Evolutionary conservation across 2,113 vertebrate genomes (phyloP).

Genomic region (Lampris megalopsis): DNA sequence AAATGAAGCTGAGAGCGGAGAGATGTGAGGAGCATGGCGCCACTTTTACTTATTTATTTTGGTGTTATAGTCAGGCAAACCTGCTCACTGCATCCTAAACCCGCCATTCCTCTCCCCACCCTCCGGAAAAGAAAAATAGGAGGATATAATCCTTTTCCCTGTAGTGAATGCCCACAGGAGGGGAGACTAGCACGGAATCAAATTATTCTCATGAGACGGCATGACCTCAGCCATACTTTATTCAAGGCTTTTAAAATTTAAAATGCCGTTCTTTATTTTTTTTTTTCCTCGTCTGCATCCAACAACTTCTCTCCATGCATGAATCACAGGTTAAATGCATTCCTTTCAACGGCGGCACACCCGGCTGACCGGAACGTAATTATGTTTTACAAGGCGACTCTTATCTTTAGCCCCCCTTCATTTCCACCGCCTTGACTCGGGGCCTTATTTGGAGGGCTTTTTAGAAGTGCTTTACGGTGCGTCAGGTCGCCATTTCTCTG

Average conservation of each 20-base stretch:
- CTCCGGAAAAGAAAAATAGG: constrained; percentile 52
- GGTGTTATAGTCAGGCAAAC: constrained; percentile 60
- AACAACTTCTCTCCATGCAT: constrained; percentile 76
- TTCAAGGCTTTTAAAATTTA: constrained; percentile 73
- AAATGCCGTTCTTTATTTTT: constrained; percentile 56
- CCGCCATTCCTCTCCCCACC: constrained; percentile 73
- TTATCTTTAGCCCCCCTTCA: constrained; percentile 79
- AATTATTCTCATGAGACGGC: constrained; percentile 72
- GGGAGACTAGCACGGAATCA: constrained; percentile 62
- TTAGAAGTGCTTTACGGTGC: constrained; percentile 75
- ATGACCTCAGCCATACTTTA: constrained; percentile 75
- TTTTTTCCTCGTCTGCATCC: constrained; percentile 1
- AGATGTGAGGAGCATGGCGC: constrained; percentile 34
- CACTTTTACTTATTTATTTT: constrained; percentile 22
- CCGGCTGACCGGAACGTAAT: constrained; percentile 79
- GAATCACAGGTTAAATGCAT: constrained; percentile 82
- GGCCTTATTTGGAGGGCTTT: constrained; percentile 68
- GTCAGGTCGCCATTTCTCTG: constrained; percentile 63
- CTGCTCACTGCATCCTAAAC: constrained; percentile 67
- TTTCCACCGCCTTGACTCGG: constrained; percentile 59
- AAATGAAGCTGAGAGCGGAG: constrained; percentile 26
- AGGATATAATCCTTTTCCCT: constrained; percentile 77
- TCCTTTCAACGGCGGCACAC: constrained; percentile 73
- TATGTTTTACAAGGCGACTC: constrained; percentile 81
- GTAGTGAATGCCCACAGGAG: constrained; percentile 64